phyloP scores from a whole-genome alignment of 2,888 invertebrate species.

The Torymus texanus region DNA sequence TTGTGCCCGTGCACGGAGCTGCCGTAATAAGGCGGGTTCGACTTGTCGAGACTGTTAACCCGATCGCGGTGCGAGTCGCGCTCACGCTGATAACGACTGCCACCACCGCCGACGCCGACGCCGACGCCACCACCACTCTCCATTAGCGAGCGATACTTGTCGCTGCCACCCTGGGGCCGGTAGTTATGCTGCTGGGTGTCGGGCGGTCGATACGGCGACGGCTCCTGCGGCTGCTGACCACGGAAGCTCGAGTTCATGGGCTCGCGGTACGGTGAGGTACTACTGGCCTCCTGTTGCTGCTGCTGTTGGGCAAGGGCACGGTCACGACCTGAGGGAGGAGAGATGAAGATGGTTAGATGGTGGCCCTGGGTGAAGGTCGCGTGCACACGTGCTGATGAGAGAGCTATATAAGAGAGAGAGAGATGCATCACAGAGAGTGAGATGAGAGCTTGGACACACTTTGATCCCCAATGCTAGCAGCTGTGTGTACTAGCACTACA shows the following conservation, averaged over 20 bases:
- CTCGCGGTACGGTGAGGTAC: conserved; percentile 72
- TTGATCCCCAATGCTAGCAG: too few species aligned
- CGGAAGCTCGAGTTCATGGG: conserved; percentile 69
- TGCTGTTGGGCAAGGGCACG: conserved; percentile 65
- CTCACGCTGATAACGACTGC: conserved; percentile 68
- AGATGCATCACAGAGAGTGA: neutral
- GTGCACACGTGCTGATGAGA: neutral
- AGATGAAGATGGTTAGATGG: neutral
- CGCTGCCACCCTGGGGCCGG: conserved; percentile 67
- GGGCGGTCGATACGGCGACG: conserved; percentile 70
- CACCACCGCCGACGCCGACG: conserved; percentile 60
- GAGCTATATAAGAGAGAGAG: neutral
- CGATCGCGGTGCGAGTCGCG: conserved; percentile 70
- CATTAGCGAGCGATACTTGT: conserved; percentile 70
- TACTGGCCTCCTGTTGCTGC: conserved; percentile 64
- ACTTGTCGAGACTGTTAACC: conserved; percentile 73
- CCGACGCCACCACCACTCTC: conserved; percentile 62
- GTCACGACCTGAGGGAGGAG: conserved; percentile 47
- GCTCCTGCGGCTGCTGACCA: conserved; percentile 64
- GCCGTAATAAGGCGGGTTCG: conserved; percentile 68
- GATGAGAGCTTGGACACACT: too few species aligned
- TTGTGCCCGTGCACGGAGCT: conserved; percentile 67
- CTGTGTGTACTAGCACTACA: too few species aligned
- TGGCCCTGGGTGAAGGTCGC: neutral
- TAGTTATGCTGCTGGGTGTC: conserved; percentile 65